A percentile compares a stretch with the other conserved stretches of the same genome.
phyloP scores from a whole-genome alignment of 1,140 invertebrate genomes.

The Cyrtorhinus lividipennis region DNA sequence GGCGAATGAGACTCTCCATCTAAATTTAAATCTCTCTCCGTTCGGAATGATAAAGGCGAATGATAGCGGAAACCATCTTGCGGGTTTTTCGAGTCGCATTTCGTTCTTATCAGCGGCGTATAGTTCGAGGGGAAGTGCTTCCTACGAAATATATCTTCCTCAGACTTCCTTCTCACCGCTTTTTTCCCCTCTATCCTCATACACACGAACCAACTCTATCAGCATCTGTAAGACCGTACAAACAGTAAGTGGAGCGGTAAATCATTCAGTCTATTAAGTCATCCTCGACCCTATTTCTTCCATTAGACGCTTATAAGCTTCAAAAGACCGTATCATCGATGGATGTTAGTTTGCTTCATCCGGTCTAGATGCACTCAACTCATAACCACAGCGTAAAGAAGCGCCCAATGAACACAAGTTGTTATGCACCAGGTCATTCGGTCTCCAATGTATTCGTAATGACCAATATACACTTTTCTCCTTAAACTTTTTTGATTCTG shows the following conservation, averaged over 20 bases:
- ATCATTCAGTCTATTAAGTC: not conserved
- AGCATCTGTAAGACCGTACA: not conserved
- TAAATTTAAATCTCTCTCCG: not conserved
- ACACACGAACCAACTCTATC: too few relatives aligned
- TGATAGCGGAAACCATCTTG: constrained; percentile 1
- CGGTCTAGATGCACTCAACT: not conserved
- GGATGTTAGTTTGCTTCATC: not conserved
- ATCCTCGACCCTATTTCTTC: not conserved
- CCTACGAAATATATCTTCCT: not conserved
- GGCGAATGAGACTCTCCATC: not conserved
- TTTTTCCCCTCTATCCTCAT: not conserved
- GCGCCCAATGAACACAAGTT: too few relatives aligned
- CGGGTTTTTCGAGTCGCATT: not conserved
- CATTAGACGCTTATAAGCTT: not conserved
- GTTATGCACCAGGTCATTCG: too few relatives aligned
- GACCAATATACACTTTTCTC: too few relatives aligned
- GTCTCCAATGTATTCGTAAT: too few relatives aligned
- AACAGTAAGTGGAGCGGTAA: not conserved
- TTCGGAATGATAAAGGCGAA: not conserved
- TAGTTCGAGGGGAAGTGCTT: not conserved
- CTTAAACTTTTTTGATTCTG: too few relatives aligned
- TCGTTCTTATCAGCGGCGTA: not conserved
- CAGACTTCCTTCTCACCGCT: not conserved
- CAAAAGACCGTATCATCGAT: not conserved
- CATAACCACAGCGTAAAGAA: not conserved